Percentiles rank a stretch among this genome's conserved stretches.
Evolutionary conservation across 2,888 invertebrate genomes (phyloP).

Genomic region (Cephus sareptanus): DNA sequence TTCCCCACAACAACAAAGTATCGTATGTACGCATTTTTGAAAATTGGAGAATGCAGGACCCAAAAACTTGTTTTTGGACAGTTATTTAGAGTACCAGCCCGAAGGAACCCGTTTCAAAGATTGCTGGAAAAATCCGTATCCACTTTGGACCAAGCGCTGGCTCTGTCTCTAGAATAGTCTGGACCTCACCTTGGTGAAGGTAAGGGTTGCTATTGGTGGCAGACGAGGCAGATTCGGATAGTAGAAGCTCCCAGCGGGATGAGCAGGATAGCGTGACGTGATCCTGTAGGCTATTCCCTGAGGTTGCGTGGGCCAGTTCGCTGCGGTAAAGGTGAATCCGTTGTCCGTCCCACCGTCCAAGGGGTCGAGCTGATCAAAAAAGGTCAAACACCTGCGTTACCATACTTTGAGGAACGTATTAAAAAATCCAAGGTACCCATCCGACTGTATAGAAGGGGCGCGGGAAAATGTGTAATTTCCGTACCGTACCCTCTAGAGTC

Average conservation of each 20-base stretch:
- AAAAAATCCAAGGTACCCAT: neutral
- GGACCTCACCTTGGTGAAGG: conserved; percentile 83
- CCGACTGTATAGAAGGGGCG: neutral
- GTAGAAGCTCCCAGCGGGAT: conserved; percentile 94
- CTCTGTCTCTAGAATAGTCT: neutral
- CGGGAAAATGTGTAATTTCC: neutral
- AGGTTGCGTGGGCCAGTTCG: conserved; percentile 94
- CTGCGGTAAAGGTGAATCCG: conserved; percentile 96
- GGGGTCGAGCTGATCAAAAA: conserved; percentile 78
- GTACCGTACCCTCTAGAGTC: neutral
- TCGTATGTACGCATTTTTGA: neutral
- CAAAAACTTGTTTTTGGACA: too few species aligned
- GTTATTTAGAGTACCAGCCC: neutral
- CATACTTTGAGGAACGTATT: neutral
- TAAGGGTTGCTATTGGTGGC: conserved; percentile 91
- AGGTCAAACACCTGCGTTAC: neutral
- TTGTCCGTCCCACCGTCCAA: conserved; percentile 95
- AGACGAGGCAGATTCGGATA: conserved; percentile 89
- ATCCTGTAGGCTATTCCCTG: conserved; percentile 90
- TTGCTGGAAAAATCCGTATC: neutral
- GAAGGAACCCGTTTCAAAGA: neutral
- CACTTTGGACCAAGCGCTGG: neutral
- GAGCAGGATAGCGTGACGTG: conserved; percentile 88
- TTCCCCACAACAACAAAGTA: neutral
- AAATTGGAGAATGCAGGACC: neutral